Conservation (phyloP, 1,140 invertebrate genomes). For the Zaprionus nigranus region DNA sequence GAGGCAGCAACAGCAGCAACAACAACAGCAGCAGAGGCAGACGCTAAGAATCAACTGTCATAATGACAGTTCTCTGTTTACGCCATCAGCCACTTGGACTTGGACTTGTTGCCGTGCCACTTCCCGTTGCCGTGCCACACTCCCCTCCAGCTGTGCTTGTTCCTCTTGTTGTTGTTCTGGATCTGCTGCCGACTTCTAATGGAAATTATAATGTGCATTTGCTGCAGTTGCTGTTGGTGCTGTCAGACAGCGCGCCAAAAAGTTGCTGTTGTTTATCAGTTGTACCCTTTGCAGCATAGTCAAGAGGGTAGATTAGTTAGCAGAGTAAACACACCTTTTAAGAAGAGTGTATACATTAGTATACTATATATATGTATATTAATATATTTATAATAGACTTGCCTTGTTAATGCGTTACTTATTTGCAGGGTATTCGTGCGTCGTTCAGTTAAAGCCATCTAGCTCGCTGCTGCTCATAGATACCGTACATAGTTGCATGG, state of each 20-base stretch:
- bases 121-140: background rate
- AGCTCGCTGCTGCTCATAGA: constrained; percentile 2
- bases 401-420: background rate
- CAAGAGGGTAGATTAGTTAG: constrained; percentile 15
- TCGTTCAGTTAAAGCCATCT: background rate
- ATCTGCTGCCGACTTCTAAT: constrained; percentile 64
- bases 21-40: constrained; percentile 29
- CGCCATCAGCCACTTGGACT: constrained; percentile 78
- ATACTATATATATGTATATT: no score
- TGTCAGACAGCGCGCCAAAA: constrained; percentile 43
- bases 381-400: no score
- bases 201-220: constrained; percentile 82
- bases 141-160: background rate
- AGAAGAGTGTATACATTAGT: no score
- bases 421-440: constrained; percentile 6
- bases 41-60: constrained; percentile 78
- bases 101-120: constrained; percentile 56
- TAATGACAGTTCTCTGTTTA: constrained; percentile 82
- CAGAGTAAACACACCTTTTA: background rate
- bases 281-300: constrained; percentile 8
- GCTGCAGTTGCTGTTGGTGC: constrained; percentile 60
- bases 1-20: constrained; percentile 32
- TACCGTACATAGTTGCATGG: constrained; percentile 31
- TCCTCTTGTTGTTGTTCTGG: constrained; percentile 33
- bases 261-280: constrained; percentile 53